Evolutionary conservation across 2,113 vertebrate genomes (phyloP).

Genomic region (Labrus mixtus): DNA sequence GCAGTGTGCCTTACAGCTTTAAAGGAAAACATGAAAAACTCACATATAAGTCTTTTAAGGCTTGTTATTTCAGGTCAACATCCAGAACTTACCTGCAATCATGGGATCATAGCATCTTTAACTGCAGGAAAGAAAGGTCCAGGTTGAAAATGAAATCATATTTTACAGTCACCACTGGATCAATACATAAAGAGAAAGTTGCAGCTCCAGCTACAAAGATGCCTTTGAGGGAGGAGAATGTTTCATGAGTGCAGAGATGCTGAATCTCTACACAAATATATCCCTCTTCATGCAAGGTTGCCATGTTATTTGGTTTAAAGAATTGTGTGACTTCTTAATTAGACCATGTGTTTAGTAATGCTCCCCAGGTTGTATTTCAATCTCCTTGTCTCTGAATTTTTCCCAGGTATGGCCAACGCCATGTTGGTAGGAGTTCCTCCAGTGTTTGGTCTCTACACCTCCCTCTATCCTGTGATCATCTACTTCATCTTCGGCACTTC

Average conservation of each 20-base stretch:
- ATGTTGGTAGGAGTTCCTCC: conserved; percentile 91
- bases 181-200: background rate
- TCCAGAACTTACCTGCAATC: too few relatives aligned
- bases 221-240: background rate
- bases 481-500: conserved; percentile 95
- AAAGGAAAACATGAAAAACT: too few relatives aligned
- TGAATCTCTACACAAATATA: too few relatives aligned
- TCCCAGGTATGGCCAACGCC: conserved; percentile 89
- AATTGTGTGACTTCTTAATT: background rate
- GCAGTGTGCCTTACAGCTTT: too few relatives aligned
- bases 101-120: too few relatives aligned
- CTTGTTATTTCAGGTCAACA: too few relatives aligned
- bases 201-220: background rate
- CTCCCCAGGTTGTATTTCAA: background rate
- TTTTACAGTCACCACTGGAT: background rate
- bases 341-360: background rate
- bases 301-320: background rate
- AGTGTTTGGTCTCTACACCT: conserved; percentile 90
- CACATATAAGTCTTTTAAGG: too few relatives aligned
- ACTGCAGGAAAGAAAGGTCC: too few relatives aligned
- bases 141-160: too few relatives aligned
- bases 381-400: background rate
- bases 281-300: too few relatives aligned
- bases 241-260: background rate
- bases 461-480: conserved; percentile 91